Conservation (phyloP, 2,797 vertebrate species). For the Chromobotia macracanthus region DNA sequence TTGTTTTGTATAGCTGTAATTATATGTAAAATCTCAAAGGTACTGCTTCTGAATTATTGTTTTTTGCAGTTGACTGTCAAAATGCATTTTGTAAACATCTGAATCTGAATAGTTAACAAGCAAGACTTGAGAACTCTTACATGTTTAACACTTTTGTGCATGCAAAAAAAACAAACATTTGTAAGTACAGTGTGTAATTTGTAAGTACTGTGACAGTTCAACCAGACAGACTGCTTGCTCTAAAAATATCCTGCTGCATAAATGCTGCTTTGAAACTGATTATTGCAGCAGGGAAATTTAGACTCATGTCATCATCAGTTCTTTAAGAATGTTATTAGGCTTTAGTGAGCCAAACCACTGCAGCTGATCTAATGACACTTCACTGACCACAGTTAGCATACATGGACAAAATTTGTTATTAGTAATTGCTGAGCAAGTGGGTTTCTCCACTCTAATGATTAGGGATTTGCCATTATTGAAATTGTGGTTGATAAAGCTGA, state of each 20-base stretch:
- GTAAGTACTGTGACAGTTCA: constrained; percentile 6
- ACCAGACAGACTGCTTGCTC: constrained; percentile 21
- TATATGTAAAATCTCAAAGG: neutral
- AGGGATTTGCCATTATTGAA: constrained; percentile 19
- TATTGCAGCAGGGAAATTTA: neutral
- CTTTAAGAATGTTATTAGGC: constrained; percentile 42
- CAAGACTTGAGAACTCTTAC: neutral
- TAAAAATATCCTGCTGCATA: constrained; percentile 28
- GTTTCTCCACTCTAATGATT: constrained; percentile 4
- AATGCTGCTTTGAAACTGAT: constrained; percentile 16
- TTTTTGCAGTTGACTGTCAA: too few species aligned
- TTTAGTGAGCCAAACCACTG: constrained; percentile 9
- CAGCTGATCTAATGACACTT: constrained; percentile 35
- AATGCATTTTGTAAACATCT: too few species aligned
- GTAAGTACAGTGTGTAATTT: neutral
- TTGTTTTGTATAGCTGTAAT: neutral
- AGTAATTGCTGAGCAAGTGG: constrained; percentile 18
- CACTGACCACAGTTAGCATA: constrained; percentile 14
- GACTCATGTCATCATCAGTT: constrained; percentile 38
- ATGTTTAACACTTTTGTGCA: neutral
- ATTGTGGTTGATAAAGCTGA: neutral
- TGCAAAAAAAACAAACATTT: constrained; percentile 7
- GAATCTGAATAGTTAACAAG: neutral
- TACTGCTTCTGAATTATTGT: neutral
- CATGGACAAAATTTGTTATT: constrained; percentile 28